Conservation (phyloP, 2,797 vertebrate genomes). For the Fistularia commersonii region DNA sequence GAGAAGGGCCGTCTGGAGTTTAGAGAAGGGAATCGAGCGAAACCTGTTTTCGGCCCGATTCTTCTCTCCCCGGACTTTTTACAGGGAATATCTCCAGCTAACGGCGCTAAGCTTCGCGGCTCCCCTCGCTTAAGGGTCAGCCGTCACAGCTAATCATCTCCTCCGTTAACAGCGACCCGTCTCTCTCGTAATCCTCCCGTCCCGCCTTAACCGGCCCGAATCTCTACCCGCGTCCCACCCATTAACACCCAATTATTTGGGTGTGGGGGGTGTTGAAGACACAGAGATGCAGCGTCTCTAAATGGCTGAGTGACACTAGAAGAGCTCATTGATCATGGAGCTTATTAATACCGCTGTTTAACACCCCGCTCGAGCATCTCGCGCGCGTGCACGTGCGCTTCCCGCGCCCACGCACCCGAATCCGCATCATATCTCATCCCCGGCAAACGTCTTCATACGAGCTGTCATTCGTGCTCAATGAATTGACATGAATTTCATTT, state of each 20-base stretch:
- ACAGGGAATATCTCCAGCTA: constrained; percentile 64
- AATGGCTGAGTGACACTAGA: constrained; percentile 73
- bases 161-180: constrained; percentile 63
- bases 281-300: constrained; percentile 61
- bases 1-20: constrained; percentile 61
- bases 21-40: constrained; percentile 59
- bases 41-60: constrained; percentile 69
- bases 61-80: constrained; percentile 68
- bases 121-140: constrained; percentile 50
- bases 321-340: constrained; percentile 74
- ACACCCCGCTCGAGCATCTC: constrained; percentile 55
- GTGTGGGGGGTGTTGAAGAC: constrained; percentile 71
- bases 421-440: constrained; percentile 55
- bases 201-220: constrained; percentile 36
- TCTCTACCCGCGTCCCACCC: constrained; percentile 39
- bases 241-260: constrained; percentile 76
- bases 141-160: constrained; percentile 66
- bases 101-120: constrained; percentile 41
- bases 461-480: constrained; percentile 71
- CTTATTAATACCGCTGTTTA: constrained; percentile 76
- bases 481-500: constrained; percentile 73
- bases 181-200: constrained; percentile 54
- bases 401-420: constrained; percentile 8
- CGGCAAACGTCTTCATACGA: constrained; percentile 61
- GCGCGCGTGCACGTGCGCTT: constrained; percentile 26